phyloP scores from a whole-genome alignment of 1,140 invertebrate genomes.

The Penaeus vannamei region DNA sequence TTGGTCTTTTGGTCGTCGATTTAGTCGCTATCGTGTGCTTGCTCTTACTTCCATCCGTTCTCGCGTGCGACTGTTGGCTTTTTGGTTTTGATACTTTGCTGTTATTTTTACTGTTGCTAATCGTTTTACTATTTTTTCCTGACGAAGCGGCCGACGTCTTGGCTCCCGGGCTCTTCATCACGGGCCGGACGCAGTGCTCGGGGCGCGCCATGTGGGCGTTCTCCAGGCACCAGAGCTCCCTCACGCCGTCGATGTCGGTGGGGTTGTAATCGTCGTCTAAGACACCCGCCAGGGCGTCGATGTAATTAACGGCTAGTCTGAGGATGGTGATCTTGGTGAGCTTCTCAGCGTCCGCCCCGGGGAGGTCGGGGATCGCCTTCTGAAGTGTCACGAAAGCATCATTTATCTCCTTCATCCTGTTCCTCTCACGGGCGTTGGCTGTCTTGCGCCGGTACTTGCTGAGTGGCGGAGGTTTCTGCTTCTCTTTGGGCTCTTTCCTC shows the following conservation, averaged over 20 bases:
- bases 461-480: conserved; percentile 83
- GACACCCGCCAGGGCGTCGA: conserved; percentile 77
- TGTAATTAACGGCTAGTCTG: conserved; percentile 90
- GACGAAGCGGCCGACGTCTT: background rate
- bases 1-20: conserved; percentile 53
- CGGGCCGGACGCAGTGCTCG: conserved; percentile 63
- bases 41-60: conserved; percentile 38
- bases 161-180: conserved; percentile 38
- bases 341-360: conserved; percentile 77
- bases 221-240: conserved; percentile 66
- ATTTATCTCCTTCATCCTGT: conserved; percentile 91
- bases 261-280: conserved; percentile 69
- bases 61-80: conserved; percentile 14
- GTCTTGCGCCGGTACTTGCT: conserved; percentile 92
- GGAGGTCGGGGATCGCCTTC: conserved; percentile 79
- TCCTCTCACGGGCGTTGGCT: conserved; percentile 88
- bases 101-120: conserved; percentile 28
- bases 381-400: conserved; percentile 86
- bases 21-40: conserved; percentile 45
- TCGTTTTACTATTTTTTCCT: conserved; percentile 46
- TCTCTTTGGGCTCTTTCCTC: conserved; percentile 73
- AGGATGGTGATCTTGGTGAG: conserved; percentile 91
- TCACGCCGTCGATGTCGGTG: conserved; percentile 65
- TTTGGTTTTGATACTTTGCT: conserved; percentile 47
- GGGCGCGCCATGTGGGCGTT: conserved; percentile 67